Conservation (phyloP, 2,888 invertebrate species). For the Baronia brevicornis region DNA sequence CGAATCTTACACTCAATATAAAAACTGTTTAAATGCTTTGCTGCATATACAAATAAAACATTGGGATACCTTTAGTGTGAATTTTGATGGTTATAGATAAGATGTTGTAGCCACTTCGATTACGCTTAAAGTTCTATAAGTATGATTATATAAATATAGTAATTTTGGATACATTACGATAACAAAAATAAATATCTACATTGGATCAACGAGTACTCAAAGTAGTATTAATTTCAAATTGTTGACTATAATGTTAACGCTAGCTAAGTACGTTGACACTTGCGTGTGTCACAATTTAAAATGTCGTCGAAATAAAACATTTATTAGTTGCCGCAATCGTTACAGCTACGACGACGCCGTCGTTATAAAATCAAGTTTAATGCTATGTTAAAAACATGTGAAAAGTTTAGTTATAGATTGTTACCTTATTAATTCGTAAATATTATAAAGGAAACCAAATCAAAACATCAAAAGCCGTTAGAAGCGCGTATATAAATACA, state of each 20-base stretch:
- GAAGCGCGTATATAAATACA: constrained; percentile 25
- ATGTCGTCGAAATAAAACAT: neutral
- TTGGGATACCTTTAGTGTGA: constrained; percentile 19
- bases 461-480: constrained; percentile 52
- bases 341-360: constrained; percentile 4
- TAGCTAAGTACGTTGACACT: constrained; percentile 69
- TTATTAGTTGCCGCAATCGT: constrained; percentile 4
- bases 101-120: constrained; percentile 29
- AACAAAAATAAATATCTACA: constrained; percentile 76
- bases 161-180: constrained; percentile 68
- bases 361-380: constrained; percentile 6
- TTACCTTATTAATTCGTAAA: constrained; percentile 31
- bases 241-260: constrained; percentile 62
- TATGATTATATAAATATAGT: constrained; percentile 58
- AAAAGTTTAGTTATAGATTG: constrained; percentile 22
- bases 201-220: constrained; percentile 68
- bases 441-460: constrained; percentile 48
- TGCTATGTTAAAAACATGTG: constrained; percentile 13
- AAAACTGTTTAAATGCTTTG: constrained; percentile 61
- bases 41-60: constrained; percentile 35
- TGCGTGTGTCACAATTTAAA: constrained; percentile 28
- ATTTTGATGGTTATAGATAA: constrained; percentile 20
- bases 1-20: constrained; percentile 40
- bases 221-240: constrained; percentile 56
- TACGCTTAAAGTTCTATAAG: constrained; percentile 43